Percentiles rank a stretch among this genome's conserved stretches.
phyloP scores from a whole-genome alignment of 2,797 vertebrate genomes.

The Periparus ater region DNA sequence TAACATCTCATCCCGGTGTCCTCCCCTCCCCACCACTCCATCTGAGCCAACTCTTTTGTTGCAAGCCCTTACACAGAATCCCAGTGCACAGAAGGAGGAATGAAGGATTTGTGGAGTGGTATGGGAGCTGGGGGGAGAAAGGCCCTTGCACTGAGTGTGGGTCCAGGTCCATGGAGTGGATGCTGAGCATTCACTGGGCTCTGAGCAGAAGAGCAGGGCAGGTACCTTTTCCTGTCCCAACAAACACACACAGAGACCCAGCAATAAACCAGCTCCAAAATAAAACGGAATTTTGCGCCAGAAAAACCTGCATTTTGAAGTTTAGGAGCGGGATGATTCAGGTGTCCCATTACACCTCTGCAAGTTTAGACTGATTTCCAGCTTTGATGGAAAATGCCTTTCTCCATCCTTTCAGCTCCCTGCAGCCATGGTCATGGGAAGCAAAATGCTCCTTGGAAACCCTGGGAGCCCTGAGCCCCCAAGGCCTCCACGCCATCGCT shows the following conservation, averaged over 20 bases:
- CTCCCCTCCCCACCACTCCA: not conserved
- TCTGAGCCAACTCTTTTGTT: not conserved
- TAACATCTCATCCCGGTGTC: not conserved
- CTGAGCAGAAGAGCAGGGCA: not conserved
- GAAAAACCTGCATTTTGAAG: not conserved
- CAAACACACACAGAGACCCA: not conserved
- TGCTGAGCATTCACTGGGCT: rapidly evolving
- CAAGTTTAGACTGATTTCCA: not conserved
- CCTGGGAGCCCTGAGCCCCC: not conserved
- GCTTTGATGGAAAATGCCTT: not conserved
- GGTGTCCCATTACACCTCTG: not conserved
- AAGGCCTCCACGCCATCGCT: not conserved
- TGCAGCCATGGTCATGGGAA: not conserved
- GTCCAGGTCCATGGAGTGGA: not conserved
- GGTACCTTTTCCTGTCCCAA: not conserved
- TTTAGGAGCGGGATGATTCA: not conserved
- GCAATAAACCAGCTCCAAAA: not conserved
- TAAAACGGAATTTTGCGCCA: not conserved
- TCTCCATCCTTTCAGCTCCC: not conserved
- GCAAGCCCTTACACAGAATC: not conserved
- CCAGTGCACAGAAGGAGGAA: not conserved
- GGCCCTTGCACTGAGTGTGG: rapidly evolving
- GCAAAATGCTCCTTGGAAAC: not conserved
- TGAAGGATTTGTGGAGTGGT: not conserved
- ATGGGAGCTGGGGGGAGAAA: not conserved